Evolutionary conservation across 2,888 invertebrate genomes (phyloP).

Genomic region (Aporophyla lueneburgensis): DNA sequence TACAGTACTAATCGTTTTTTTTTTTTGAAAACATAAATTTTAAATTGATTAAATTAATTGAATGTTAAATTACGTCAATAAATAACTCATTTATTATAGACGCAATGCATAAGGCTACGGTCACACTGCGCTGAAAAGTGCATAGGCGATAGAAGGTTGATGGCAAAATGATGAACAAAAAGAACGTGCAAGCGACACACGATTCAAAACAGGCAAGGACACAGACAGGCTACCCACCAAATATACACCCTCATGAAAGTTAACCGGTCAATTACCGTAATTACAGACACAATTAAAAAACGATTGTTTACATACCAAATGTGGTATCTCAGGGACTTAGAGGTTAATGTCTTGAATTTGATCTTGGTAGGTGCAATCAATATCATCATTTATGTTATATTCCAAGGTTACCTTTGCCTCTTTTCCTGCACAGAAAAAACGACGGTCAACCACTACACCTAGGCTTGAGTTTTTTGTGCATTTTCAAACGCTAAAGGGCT

Average conservation of each 20-base stretch:
- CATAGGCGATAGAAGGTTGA: neutral
- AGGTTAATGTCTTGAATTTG: neutral
- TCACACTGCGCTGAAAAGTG: too few species aligned
- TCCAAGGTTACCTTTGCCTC: too few species aligned
- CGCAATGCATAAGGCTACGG: too few species aligned
- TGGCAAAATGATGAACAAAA: neutral
- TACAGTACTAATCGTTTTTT: neutral
- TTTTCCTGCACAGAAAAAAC: neutral
- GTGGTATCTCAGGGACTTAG: too few species aligned
- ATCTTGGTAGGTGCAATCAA: neutral
- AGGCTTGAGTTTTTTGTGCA: neutral
- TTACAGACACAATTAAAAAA: too few species aligned
- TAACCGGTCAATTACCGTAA: too few species aligned
- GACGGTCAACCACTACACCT: neutral
- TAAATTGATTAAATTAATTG: constrained; percentile 2
- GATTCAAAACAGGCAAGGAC: neutral
- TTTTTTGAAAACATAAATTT: neutral
- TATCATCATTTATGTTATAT: neutral
- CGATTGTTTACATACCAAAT: too few species aligned
- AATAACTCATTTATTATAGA: neutral
- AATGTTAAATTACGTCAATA: neutral
- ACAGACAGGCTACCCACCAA: neutral
- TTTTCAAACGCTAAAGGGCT: too few species aligned
- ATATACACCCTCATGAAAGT: neutral
- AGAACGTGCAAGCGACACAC: neutral